A percentile compares a stretch with the other conserved stretches of the same genome.
These are phyloP conservation scores for Artemia sinica DNA, from an alignment of 2,888 invertebrate genomes.

Conservation along the genomic window DNA sequence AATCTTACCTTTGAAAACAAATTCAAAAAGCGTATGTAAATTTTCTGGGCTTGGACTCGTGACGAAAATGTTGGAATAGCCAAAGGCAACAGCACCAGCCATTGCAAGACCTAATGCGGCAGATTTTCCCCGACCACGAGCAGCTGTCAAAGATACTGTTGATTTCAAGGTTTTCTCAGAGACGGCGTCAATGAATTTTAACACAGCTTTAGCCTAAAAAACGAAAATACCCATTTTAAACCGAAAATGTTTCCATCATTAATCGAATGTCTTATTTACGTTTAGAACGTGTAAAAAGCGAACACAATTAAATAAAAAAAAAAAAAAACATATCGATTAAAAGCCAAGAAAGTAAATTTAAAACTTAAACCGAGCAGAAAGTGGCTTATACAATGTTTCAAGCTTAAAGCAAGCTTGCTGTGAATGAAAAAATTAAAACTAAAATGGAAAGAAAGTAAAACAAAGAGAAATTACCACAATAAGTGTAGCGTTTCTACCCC, in stretches of 20 bases:
- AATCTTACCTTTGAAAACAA: constrained; percentile 63
- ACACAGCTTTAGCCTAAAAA: constrained; percentile 56
- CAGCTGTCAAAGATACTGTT: constrained; percentile 86
- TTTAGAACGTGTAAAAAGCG: not conserved
- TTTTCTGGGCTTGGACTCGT: constrained; percentile 97
- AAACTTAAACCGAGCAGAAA: too few relatives aligned
- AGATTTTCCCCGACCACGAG: constrained; percentile 93
- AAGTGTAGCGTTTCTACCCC: too few relatives aligned
- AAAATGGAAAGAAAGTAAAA: constrained; percentile 14
- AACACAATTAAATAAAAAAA: not conserved
- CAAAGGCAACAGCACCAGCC: constrained; percentile 62
- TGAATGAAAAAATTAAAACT: too few relatives aligned
- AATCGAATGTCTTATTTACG: not conserved
- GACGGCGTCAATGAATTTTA: constrained; percentile 83
- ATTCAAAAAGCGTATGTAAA: constrained; percentile 89
- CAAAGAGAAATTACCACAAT: too few relatives aligned
- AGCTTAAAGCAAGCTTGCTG: too few relatives aligned
- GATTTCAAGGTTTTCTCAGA: constrained; percentile 75
- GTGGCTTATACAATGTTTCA: too few relatives aligned
- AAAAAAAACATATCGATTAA: too few relatives aligned
- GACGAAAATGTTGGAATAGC: constrained; percentile 84
- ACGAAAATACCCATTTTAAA: constrained; percentile 10
- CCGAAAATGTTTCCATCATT: not conserved
- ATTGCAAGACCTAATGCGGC: constrained; percentile 87
- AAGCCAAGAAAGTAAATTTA: too few relatives aligned